A percentile compares a stretch with the other conserved stretches of the same genome.
Conservation (phyloP, 2,888 invertebrate genomes). For the Coenonympha glycerion region DNA sequence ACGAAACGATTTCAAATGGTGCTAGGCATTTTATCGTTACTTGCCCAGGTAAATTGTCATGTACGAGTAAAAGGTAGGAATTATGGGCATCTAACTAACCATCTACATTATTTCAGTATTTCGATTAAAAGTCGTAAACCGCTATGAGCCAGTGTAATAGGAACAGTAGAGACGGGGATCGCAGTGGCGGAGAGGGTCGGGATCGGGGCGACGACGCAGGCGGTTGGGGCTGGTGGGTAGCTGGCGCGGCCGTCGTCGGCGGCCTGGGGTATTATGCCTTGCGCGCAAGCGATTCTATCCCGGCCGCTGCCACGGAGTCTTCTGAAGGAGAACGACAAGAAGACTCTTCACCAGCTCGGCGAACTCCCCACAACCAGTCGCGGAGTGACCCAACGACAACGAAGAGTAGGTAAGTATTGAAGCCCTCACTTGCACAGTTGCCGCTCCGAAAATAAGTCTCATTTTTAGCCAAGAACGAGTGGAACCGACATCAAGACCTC, state of each 20-base stretch:
- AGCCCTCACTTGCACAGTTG: too few species aligned
- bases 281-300: neutral
- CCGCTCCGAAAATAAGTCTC: too few species aligned
- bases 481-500: too few species aligned
- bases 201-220: neutral
- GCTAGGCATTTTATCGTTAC: too few species aligned
- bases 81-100: too few species aligned
- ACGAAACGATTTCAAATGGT: too few species aligned
- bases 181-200: neutral
- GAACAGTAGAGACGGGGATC: too few species aligned
- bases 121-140: too few species aligned
- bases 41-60: too few species aligned
- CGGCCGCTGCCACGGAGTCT: neutral
- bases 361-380: neutral
- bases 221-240: constrained; percentile 20
- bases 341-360: neutral
- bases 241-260: neutral
- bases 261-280: neutral
- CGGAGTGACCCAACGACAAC: neutral
- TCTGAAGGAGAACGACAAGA: neutral
- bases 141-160: neutral
- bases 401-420: neutral
- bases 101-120: too few species aligned
- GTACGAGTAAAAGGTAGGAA: too few species aligned
- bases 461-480: too few species aligned